phyloP scores from a whole-genome alignment of 2,113 vertebrate genomes.

The Gymnorhina tibicen region DNA sequence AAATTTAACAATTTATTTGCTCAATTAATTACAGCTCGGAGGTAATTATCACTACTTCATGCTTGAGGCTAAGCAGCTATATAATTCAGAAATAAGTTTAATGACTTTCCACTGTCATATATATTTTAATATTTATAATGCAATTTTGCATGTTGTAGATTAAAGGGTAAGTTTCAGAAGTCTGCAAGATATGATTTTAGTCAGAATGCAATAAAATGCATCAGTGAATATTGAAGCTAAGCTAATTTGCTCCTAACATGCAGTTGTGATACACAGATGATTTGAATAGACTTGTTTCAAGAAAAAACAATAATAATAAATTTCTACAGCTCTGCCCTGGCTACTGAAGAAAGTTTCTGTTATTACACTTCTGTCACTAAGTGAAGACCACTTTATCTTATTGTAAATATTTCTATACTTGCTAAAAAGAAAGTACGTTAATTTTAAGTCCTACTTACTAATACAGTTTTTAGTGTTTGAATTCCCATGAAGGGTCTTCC shows the following conservation, averaged over 20 bases:
- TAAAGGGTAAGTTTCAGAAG: background rate
- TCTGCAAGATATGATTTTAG: background rate
- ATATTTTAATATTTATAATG: slow-evolving; percentile 18
- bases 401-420: background rate
- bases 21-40: background rate
- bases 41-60: background rate
- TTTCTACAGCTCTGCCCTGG: background rate
- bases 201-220: slow-evolving; percentile 12
- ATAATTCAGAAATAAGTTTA: background rate
- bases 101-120: background rate
- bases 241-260: background rate
- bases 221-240: background rate
- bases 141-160: background rate
- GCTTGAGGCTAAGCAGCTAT: background rate
- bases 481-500: background rate
- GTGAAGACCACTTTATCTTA: background rate
- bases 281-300: background rate
- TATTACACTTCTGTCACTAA: background rate
- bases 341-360: background rate
- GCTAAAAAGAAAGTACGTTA: background rate
- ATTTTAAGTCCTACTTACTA: background rate
- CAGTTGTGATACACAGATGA: background rate
- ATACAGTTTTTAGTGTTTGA: background rate
- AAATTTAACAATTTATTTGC: background rate
- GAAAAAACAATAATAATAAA: background rate